A percentile compares a stretch with the other conserved stretches of the same genome.
phyloP scores from a whole-genome alignment of 2,888 invertebrate species.

The Epicampocera succincta region DNA sequence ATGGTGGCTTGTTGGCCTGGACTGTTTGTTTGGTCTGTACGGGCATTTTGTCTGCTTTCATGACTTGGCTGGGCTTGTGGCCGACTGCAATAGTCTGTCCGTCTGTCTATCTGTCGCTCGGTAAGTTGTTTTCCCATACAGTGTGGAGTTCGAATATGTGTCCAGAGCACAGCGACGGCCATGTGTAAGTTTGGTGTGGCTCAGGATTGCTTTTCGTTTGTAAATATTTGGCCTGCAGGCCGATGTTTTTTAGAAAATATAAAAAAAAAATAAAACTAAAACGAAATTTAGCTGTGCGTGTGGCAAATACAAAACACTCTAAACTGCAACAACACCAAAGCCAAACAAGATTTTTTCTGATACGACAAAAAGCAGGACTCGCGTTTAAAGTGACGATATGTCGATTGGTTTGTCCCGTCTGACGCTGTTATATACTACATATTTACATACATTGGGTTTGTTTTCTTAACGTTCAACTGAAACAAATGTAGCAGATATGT shows the following conservation, averaged over 20 bases:
- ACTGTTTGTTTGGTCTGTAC: conserved; percentile 25
- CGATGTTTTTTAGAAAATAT: conserved; percentile 33
- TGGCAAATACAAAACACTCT: conserved; percentile 63
- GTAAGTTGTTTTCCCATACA: conserved; percentile 2
- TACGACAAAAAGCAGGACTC: conserved; percentile 35
- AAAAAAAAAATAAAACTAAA: conserved; percentile 13
- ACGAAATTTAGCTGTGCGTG: conserved; percentile 57
- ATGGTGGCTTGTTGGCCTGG: conserved; percentile 20
- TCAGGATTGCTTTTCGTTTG: conserved; percentile 25
- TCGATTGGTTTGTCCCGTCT: conserved; percentile 56
- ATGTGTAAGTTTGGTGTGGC: conserved; percentile 34
- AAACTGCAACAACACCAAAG: conserved; percentile 54
- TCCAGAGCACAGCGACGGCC: not conserved
- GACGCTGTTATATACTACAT: no score
- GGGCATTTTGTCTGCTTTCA: conserved; percentile 37
- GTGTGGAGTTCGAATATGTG: conserved; percentile 1
- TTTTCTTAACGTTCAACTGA: not conserved
- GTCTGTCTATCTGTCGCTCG: no score
- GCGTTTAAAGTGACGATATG: conserved; percentile 59
- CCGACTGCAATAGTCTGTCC: not conserved
- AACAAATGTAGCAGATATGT: not conserved
- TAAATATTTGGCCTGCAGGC: conserved; percentile 51
- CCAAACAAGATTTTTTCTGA: conserved; percentile 52
- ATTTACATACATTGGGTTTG: conserved; percentile 22
- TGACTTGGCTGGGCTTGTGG: conserved; percentile 25